Conservation (phyloP, 2,113 vertebrate species). For the Acanthisitta chloris region DNA sequence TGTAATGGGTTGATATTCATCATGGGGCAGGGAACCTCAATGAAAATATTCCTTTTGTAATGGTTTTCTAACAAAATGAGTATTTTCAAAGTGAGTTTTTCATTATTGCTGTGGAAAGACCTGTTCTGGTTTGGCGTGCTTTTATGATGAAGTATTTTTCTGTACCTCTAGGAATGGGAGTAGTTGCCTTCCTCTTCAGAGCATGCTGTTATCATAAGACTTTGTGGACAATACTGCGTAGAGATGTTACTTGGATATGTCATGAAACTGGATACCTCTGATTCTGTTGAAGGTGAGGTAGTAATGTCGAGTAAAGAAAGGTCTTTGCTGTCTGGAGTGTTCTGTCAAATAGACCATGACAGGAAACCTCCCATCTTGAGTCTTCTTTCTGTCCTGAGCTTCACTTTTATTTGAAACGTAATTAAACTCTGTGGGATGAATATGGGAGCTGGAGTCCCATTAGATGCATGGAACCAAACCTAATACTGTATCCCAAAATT, state of each 20-base stretch:
- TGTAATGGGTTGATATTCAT: not conserved
- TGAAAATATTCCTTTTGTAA: conserved; percentile 29
- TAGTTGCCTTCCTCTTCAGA: conserved; percentile 28
- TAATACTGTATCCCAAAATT: not conserved
- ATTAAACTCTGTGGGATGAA: not conserved
- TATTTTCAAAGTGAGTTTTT: not conserved
- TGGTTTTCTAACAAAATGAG: not conserved
- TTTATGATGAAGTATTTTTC: conserved; percentile 18
- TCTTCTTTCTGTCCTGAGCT: not conserved
- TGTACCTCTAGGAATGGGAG: conserved; percentile 16
- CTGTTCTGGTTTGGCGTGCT: not conserved
- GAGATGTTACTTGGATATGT: not conserved
- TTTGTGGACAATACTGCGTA: not conserved
- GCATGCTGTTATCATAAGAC: not conserved
- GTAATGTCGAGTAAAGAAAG: not conserved
- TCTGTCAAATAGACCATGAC: not conserved
- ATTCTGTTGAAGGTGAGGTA: conserved; percentile 17
- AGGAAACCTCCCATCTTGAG: not conserved
- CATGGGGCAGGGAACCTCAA: not conserved
- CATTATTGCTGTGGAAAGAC: not conserved
- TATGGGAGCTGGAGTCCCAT: not conserved
- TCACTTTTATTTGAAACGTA: not conserved
- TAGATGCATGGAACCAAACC: not conserved
- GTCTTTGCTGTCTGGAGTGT: not conserved
- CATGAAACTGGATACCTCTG: not conserved